These are phyloP conservation scores for Rhyacophila brunnea DNA, from an alignment of 1,140 invertebrate genomes.

Conservation along the genomic window DNA sequence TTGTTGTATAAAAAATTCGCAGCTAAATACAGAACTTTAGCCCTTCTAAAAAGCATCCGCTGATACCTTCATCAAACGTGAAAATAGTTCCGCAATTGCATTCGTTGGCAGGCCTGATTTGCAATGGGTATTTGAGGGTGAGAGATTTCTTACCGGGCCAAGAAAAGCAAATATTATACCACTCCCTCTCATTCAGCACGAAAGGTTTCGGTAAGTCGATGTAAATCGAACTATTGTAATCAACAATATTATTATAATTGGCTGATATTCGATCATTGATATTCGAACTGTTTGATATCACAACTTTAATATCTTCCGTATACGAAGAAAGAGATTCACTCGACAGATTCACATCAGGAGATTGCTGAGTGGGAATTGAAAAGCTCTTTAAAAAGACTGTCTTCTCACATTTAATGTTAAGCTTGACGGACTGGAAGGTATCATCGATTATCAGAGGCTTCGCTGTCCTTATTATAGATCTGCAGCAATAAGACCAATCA, in stretches of 20 bases:
- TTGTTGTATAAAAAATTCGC: background rate
- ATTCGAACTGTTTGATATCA: constrained; percentile 38
- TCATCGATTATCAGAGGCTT: constrained; percentile 45
- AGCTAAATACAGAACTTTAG: constrained; percentile 38
- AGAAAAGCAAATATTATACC: constrained; percentile 48
- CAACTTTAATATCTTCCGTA: constrained; percentile 45
- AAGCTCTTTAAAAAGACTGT: constrained; percentile 50
- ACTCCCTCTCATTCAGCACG: constrained; percentile 46
- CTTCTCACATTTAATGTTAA: constrained; percentile 46
- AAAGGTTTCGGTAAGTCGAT: constrained; percentile 45
- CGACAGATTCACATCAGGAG: constrained; percentile 40
- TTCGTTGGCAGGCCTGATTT: constrained; percentile 42
- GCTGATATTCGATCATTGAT: constrained; percentile 40
- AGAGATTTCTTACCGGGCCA: constrained; percentile 43
- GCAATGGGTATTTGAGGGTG: constrained; percentile 44
- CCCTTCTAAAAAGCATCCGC: constrained; percentile 47
- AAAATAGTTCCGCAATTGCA: constrained; percentile 43
- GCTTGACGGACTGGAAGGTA: constrained; percentile 40
- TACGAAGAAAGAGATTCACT: constrained; percentile 42
- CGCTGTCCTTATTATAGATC: constrained; percentile 44
- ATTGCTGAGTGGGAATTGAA: constrained; percentile 47
- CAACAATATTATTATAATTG: constrained; percentile 41
- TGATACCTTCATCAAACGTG: constrained; percentile 47
- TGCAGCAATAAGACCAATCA: constrained; percentile 45
- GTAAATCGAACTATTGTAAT: constrained; percentile 45